Evolutionary conservation across 2,888 invertebrate genomes (phyloP), one percentile per base, ranked within the genome.

Genomic region (Troides oblongomaculatus): DNA sequence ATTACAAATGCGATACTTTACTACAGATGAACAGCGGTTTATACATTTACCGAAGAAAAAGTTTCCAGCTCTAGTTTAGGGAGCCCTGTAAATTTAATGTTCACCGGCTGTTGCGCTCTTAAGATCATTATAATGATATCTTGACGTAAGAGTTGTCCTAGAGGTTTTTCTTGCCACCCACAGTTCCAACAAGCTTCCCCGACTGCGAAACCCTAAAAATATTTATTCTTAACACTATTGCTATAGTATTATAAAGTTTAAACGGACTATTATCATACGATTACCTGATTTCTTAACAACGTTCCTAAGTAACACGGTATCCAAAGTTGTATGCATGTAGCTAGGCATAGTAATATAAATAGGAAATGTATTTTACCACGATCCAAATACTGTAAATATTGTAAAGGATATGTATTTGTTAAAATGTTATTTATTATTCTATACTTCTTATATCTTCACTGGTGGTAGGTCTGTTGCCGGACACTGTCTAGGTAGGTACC

Each of bases 281-380:
- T 65, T 73, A 88, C 89, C 80, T 87, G 87, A 68, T 86, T 84
- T 66, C 81, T 80, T 46, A 89, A 72, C 59, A 85, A 61, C 6
- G 90, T 87, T 4, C 89, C 88, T 2, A 89, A 81, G 68, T 83
- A 85, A 70, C 90, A 90, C 0, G 89, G 88, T 74, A 90, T 85
- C 86, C 87, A 89, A 5, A 89, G 75, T 67, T 89, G 88, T 56
- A 86, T 10, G 23, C 73, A 75, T 1, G 77, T 74, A 2, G 76
- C 81, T 2, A 78, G 30, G 7, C 72, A 70, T 59, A 89, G 69
- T 68, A 84, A 64, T 18, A 72, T 72, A 72, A 88, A 87, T 6
- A 84, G 58, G n/a, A 85, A 66, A 62, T 90, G 77, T 4, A 89
- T 36, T n/a, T 72, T 76, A 0, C 88, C 88, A 0, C 82, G 68